Evolutionary conservation across 2,113 vertebrate genomes (phyloP).

Genomic region (Acanthisitta chloris): DNA sequence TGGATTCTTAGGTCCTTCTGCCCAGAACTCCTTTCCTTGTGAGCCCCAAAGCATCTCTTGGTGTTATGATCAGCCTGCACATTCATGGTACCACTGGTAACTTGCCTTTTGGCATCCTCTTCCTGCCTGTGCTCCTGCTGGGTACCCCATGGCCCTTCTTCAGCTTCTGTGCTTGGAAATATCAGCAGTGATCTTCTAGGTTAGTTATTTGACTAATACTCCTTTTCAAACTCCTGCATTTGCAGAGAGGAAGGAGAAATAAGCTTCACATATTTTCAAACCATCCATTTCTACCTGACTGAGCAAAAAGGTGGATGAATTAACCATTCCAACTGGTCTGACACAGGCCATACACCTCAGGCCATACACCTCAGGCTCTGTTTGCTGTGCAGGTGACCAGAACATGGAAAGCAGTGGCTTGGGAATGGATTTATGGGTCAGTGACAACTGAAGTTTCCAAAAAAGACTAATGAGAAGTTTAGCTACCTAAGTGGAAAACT

Average conservation of each 20-base stretch:
- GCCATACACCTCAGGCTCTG: background rate
- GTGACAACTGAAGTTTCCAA: background rate
- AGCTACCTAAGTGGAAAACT: background rate
- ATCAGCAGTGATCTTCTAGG: background rate
- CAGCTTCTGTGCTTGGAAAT: background rate
- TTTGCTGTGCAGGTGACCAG: background rate
- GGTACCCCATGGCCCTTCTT: background rate
- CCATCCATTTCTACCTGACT: background rate
- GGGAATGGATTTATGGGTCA: background rate
- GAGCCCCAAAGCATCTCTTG: background rate
- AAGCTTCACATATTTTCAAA: background rate
- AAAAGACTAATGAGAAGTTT: background rate
- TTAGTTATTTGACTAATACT: background rate
- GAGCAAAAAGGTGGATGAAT: background rate
- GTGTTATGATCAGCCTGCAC: accelerated
- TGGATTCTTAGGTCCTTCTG: background rate
- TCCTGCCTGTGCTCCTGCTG: background rate
- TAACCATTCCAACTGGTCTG: background rate
- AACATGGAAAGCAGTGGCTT: background rate
- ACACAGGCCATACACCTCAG: background rate
- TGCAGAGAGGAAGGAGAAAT: background rate
- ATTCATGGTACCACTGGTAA: background rate
- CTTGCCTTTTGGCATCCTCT: background rate
- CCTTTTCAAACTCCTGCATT: background rate
- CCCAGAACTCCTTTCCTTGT: background rate